Conservation (phyloP, 2,797 vertebrate species). For the Tenualosa thibaudeaui region DNA sequence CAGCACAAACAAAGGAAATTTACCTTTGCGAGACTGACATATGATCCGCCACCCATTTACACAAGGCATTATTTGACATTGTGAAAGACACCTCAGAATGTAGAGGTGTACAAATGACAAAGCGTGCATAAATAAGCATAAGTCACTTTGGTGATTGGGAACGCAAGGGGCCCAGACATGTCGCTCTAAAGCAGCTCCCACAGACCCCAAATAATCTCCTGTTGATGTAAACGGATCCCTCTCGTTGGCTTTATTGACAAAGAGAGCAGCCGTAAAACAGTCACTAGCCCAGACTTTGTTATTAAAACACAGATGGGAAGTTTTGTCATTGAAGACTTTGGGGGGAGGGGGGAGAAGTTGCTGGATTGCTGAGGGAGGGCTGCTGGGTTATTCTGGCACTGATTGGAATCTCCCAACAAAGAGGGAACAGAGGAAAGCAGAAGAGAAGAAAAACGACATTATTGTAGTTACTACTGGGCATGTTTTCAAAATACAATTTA, state of each 20-base stretch:
- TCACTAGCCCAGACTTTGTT: conserved; percentile 22
- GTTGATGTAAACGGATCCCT: conserved; percentile 31
- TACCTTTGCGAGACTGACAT: conserved; percentile 14
- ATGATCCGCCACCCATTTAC: conserved; percentile 22
- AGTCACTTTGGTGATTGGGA: conserved; percentile 17
- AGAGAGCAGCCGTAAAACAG: conserved; percentile 30
- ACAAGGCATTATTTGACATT: conserved; percentile 31
- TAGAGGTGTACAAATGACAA: conserved; percentile 14
- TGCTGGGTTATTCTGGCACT: conserved; percentile 24
- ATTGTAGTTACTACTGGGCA: conserved; percentile 14
- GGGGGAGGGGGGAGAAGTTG: not conserved
- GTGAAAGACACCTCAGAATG: conserved; percentile 26
- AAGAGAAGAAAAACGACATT: conserved; percentile 23
- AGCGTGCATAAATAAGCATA: not conserved
- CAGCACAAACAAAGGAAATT: conserved; percentile 37
- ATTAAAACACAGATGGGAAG: conserved; percentile 37
- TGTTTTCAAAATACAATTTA: conserved; percentile 23
- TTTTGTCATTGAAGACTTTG: conserved; percentile 26
- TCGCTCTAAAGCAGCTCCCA: not conserved
- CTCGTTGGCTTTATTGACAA: conserved; percentile 12
- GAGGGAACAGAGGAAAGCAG: conserved; percentile 6
- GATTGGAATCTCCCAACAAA: conserved; percentile 26
- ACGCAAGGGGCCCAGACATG: not conserved
- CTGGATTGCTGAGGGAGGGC: not conserved
- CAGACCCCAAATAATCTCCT: conserved; percentile 28